Evolutionary conservation across 2,888 invertebrate genomes (phyloP), one percentile per base, ranked within the genome.

Genomic region (Microctonus brassicae): DNA sequence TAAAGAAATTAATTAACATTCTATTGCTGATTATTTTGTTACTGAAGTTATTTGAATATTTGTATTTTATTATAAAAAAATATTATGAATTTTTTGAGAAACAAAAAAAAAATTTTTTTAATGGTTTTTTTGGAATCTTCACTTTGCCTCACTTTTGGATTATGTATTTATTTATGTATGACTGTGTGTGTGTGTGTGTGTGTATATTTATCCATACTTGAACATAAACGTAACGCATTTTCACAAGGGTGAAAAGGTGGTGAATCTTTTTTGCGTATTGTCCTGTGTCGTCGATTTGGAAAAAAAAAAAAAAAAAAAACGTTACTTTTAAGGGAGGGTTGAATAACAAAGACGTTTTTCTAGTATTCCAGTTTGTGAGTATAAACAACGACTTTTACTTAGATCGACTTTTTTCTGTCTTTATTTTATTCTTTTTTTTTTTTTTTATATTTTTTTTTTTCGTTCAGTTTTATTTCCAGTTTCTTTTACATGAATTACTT

Each of bases 221-320:
- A 17, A n/a, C 17, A 20, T 47, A 47, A 47, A 47, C 47, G 7
- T 47, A 69, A 69, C 66, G 73, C 65, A 42, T 58, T 26, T 17
- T 69, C 55, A 65, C 64, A 39, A 34, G 53, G 69, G 47, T 69
- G 63, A 70, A 70, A 70, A 63, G 52, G 10, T 17, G 71, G 69
- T 55, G 70, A 73, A 68, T 72, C 69, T 58, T 69, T 69, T 71
- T 61, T 71, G 71, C 67, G 75, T 70, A 70, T 66, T 34, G 47
- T 47, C 62, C 62, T 47, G 10, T n/a, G 24, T n/a, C 11, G 42
- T 42, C 36, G 29, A 62, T 42, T 62, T 22, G 58, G 39, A 58
- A 52, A 42, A 69, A 70, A 57, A 26, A 36, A 7, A 62, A 58
- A 52, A 42, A 69, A 70, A 57, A 26, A 36, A 7, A 62, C 36